Base-by-base conservation (phyloP, 1,140 invertebrate species). In the Dreissena polymorpha region DNA sequence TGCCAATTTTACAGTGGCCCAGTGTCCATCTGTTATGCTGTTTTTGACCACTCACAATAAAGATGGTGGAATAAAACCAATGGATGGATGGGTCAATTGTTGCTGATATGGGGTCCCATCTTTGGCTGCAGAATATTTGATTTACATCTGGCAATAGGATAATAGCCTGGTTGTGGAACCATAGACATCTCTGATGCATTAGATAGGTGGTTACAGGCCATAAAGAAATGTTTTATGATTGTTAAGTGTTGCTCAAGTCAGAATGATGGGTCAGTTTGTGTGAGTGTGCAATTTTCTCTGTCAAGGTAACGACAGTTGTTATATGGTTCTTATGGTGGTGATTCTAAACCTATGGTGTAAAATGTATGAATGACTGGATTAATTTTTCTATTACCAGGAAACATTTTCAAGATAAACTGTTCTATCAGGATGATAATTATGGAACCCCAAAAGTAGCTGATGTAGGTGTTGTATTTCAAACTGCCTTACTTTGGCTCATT, bases 1-100 rank as follows among this genome's bases (percentile, higher is more conserved):
- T 69, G 64, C 63, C 69, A 53, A 78, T 78, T 78, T 78, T 78
- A 78, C 55, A 53, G 53, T 70, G 49, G 68, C 53, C 68, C 53
- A 69, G 10, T 13, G 21, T 57, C 76, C 76, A 78, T 78, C 76
- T 78, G 23, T 78, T 65, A 78, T 78, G 27, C 53, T 0, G 13
- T 39, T 39, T 39, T 39, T 39, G 39, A 39, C 39, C 39, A 8
- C 49, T 70, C 65, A 39, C 57, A 64, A 51, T 78, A 78, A 69
- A 78, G 21, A 60, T n/a, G 2, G 57, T 60, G 57, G 57, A 39
- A 39, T 60, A 60, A 60, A n/a, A n/a, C 67, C 65, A 69, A 69
- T 70, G 51, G 76, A 18, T 57, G 23, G 50, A 69, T 78, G 76
- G 68, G 65, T 69, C 76, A 78, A 78, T 78, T 78, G 76, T 78